These are phyloP conservation scores for Phymanthus crucifer DNA, from an alignment of 92 coral and sea anemone genomes.

Conservation along the genomic window DNA sequence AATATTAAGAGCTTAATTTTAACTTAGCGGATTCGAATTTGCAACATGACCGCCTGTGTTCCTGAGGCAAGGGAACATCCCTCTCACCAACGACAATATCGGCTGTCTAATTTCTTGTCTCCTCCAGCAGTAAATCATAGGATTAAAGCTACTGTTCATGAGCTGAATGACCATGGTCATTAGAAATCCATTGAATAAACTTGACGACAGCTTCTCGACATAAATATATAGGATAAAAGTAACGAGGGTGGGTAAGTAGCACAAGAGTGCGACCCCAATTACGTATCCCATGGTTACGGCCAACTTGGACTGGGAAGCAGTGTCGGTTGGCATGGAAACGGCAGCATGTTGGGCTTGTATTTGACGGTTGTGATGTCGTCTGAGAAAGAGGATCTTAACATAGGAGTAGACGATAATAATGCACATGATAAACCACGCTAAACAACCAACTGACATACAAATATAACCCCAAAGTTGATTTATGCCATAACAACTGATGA, in stretches of 20 bases:
- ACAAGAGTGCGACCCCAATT: not conserved
- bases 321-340: slow-evolving; percentile 2
- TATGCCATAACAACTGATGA: not conserved
- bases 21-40: too few relatives aligned
- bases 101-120: not conserved
- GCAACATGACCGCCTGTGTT: too few relatives aligned
- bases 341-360: slow-evolving; percentile 15
- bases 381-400: not conserved
- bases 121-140: slow-evolving; percentile 6
- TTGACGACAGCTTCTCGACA: not conserved
- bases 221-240: not conserved
- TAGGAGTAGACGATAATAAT: not conserved
- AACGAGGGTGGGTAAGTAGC: not conserved
- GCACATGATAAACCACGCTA: not conserved
- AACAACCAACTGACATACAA: not conserved
- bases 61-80: too few relatives aligned
- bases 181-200: not conserved
- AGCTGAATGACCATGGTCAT: not conserved
- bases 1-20: too few relatives aligned
- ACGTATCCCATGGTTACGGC: slow-evolving; percentile 14
- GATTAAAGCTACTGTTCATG: slow-evolving; percentile 1
- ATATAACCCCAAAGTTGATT: not conserved
- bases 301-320: not conserved
- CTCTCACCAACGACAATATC: not conserved
- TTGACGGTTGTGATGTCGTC: not conserved